Base-by-base conservation (phyloP, 2,797 vertebrate species). In the Xenops minutus region DNA sequence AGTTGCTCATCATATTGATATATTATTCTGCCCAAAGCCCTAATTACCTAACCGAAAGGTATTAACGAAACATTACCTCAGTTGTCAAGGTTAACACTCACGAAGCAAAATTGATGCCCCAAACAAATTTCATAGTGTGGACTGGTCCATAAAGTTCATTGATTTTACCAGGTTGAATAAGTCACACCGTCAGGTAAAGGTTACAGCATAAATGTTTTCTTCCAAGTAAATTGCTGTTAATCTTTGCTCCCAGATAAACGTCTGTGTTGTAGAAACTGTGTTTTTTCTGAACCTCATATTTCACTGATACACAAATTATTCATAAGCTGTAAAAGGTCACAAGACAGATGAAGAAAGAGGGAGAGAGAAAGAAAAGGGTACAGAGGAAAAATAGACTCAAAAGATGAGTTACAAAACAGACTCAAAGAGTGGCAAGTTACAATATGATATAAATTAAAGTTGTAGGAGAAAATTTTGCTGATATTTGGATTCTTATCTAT, bases 271-370 rank as follows among this genome's bases (percentile, higher is more conserved):
- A 79, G 72, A 85, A 94, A 84, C 14, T 39, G 27, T 67, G 17
- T 15, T 81, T 97, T 91, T 90, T 85, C 62, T 92, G 83, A 93
- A 89, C 29, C 24, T 94, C 71, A 41, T 87, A 73, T 39, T 61
- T 97, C 85, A 81, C 32, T 93, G 68, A 82, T 91, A 59, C 7
- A 94, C 62, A 96, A 97, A 96, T 97, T 96, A 97, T 97, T 84
- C 34, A 96, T 93, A 91, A 96, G 46, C 81, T 86, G 19, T 87
- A 71, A 97, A 97, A 95, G 95, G 80, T 95, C 76, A 96, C 48
- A 74, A 88, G 27, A 61, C 55, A 95, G 48, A 86, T 86, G 76
- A 85, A 75, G 76, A 80, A 74, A 81, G 48, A 77, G 36, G 21
- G 36, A 86, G 61, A 83, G 55, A 79, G 43, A 51, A 95, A 55